Evolutionary conservation across 2,888 invertebrate genomes (phyloP).

Genomic region (Salticus scenicus): DNA sequence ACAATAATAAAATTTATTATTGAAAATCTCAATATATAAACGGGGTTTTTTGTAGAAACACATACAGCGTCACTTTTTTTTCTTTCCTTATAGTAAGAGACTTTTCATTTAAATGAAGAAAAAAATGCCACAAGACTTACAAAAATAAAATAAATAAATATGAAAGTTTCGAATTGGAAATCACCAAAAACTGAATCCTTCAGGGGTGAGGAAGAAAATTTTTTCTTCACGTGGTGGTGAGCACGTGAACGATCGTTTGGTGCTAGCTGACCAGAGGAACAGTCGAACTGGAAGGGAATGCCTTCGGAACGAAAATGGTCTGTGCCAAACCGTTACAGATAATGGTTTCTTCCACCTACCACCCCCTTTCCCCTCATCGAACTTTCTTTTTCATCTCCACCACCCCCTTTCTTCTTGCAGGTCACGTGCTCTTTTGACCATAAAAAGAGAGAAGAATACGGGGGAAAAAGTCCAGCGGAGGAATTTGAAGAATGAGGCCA

Average conservation of each 20-base stretch:
- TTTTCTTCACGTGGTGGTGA: constrained; percentile 66
- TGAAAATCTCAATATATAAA: too few relatives aligned
- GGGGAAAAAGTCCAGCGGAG: constrained; percentile 34
- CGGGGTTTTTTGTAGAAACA: too few relatives aligned
- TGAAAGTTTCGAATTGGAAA: constrained; percentile 61
- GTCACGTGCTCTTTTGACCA: constrained; percentile 68
- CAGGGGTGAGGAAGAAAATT: constrained; percentile 32
- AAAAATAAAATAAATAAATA: constrained; percentile 31
- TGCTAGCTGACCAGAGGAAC: constrained; percentile 59
- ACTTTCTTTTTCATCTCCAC: constrained; percentile 28
- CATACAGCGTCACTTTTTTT: too few relatives aligned
- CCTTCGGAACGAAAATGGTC: constrained; percentile 38
- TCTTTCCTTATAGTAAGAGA: too few relatives aligned
- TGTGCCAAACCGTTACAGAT: constrained; percentile 64
- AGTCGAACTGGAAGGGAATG: constrained; percentile 64
- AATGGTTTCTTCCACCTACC: constrained; percentile 43
- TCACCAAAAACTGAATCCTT: constrained; percentile 23
- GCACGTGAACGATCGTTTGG: constrained; percentile 65
- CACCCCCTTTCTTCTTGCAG: constrained; percentile 34
- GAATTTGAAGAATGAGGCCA: constrained; percentile 66
- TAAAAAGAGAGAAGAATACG: constrained; percentile 29
- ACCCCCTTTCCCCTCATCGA: constrained; percentile 1
- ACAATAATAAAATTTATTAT: too few relatives aligned
- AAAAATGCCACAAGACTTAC: constrained; percentile 18
- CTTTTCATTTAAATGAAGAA: constrained; percentile 45